Conservation (phyloP, 2,888 invertebrate species). For the Hyppa rectilinea region DNA sequence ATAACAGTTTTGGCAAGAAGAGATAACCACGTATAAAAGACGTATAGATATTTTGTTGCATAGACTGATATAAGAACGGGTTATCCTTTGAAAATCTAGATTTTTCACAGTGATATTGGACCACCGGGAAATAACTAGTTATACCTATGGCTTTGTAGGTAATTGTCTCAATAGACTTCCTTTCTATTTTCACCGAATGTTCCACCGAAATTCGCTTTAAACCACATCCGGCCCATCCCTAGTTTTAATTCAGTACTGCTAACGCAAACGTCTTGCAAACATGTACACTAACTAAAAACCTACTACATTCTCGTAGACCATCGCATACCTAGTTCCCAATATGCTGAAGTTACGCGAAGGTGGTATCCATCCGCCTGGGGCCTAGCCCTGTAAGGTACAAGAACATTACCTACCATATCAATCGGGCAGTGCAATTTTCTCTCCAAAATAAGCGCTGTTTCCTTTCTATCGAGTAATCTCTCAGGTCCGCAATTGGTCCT, state of each 20-base stretch:
- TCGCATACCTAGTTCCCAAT: conserved; percentile 49
- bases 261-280: neutral
- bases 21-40: neutral
- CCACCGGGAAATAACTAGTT: neutral
- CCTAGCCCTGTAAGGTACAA: conserved; percentile 52
- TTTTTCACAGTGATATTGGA: neutral
- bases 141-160: neutral
- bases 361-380: conserved; percentile 52
- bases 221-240: too few relatives aligned
- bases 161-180: too few relatives aligned
- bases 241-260: neutral
- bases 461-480: conserved; percentile 71
- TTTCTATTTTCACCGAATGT: too few relatives aligned
- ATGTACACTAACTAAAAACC: conserved; percentile 25
- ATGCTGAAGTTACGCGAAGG: conserved; percentile 44
- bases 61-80: too few relatives aligned
- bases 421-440: conserved; percentile 62
- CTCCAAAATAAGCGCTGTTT: conserved; percentile 70
- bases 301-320: conserved; percentile 35
- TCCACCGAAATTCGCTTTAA: too few relatives aligned
- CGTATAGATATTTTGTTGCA: neutral
- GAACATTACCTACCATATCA: conserved; percentile 56
- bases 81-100: neutral
- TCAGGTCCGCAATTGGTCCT: conserved; percentile 53
- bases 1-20: neutral